Base-by-base conservation (phyloP, 1,140 invertebrate genomes). In the Pachypeltis micranthus region DNA sequence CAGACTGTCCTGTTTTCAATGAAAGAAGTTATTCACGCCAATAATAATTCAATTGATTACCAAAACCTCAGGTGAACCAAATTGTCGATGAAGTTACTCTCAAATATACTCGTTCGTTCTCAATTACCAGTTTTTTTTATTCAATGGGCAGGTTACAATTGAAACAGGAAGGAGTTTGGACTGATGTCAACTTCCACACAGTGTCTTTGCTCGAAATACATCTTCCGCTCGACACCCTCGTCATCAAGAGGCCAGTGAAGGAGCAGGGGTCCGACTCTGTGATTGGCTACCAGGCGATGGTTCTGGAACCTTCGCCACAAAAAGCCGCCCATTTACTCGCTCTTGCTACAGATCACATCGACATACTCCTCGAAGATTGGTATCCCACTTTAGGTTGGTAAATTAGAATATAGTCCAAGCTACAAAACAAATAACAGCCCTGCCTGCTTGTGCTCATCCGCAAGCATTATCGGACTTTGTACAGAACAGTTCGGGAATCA, bases 341-440 rank as follows among this genome's bases (percentile, higher is more conserved):
- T 0, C 74, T 96, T 19, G 83, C 93, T n/a, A 91, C 97, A 0
- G 93, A 97, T 73, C 93, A 98, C 72, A 91, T 99, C 68, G 96
- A 99, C 73, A 87, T 94, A 58, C 75, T 99, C 24, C 75, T 99
- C 0, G 96, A 99, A 74, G 96, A 99, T 74, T 99, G 96, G 96
- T 98, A 96, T 77, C 94, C 94, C 0, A 91, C 91, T 0, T 77
- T 95, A 51, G 88, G 67, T 69, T 63, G 66, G 44, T n/a, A n/a
- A n/a, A n/a, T n/a, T n/a, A n/a, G n/a, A n/a, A n/a, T 66, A 28
- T 63, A 16, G 3, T 62, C n/a, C n/a, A n/a, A n/a, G n/a, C n/a
- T n/a, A n/a, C n/a, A n/a, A n/a, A n/a, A n/a, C n/a, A n/a, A n/a
- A n/a, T n/a, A n/a, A n/a, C n/a, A n/a, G n/a, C n/a, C n/a, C n/a